A percentile compares a stretch with the other conserved stretches of the same genome.
Conservation (phyloP, 2,113 vertebrate genomes). For the Lepisosteus oculatus region DNA sequence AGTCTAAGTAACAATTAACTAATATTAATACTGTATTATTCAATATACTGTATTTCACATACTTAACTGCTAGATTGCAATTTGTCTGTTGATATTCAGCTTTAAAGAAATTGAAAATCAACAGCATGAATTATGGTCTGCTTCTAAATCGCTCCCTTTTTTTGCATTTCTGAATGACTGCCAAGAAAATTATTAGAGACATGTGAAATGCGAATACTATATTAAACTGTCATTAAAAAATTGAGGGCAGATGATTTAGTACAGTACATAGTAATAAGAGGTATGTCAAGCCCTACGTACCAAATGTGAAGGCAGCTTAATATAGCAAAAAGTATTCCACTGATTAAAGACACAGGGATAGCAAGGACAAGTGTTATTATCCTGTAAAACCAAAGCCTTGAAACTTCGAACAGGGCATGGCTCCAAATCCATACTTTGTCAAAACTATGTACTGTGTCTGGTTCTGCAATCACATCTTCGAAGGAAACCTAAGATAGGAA, state of each 20-base stretch:
- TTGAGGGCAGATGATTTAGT: too few species aligned
- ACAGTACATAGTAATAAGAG: not conserved
- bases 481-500: conserved; percentile 56
- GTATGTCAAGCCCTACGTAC: conserved; percentile 32
- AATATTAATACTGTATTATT: too few species aligned
- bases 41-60: not conserved
- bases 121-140: too few species aligned
- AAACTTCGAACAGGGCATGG: conserved; percentile 68
- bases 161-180: too few species aligned
- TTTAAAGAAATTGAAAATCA: too few species aligned
- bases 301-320: conserved; percentile 68
- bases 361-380: conserved; percentile 57
- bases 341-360: conserved; percentile 57
- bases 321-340: conserved; percentile 62
- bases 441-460: conserved; percentile 59
- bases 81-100: not conserved
- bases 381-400: conserved; percentile 64
- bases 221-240: not conserved
- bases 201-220: not conserved
- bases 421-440: conserved; percentile 74
- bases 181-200: too few species aligned
- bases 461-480: conserved; percentile 73
- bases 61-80: not conserved
- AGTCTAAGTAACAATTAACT: too few species aligned
- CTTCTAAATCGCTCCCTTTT: too few species aligned